These are phyloP conservation scores for Bos indicus DNA, from an alignment of 2,113 vertebrate species.

Conservation along the genomic window DNA sequence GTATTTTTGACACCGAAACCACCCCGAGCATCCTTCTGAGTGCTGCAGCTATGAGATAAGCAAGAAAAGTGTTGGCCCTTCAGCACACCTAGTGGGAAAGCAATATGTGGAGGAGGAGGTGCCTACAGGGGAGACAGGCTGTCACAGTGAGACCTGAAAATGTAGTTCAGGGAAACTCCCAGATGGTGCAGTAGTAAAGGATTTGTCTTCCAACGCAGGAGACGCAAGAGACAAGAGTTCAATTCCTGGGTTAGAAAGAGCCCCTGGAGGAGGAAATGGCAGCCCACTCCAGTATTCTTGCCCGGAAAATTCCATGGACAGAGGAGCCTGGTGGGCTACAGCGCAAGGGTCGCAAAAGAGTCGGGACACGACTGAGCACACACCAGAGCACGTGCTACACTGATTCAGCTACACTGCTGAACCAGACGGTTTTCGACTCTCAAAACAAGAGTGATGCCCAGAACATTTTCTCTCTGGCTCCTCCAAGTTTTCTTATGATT, in stretches of 20 bases:
- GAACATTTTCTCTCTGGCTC: slow-evolving; percentile 3
- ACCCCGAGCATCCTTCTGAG: neutral
- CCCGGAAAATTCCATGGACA: neutral
- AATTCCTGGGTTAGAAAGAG: neutral
- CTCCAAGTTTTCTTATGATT: neutral
- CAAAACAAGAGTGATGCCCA: slow-evolving; percentile 6
- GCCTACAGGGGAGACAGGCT: rapidly evolving
- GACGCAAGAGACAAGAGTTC: neutral
- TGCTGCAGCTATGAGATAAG: neutral
- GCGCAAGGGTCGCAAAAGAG: neutral
- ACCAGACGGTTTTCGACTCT: slow-evolving; percentile 14
- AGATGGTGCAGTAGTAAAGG: neutral
- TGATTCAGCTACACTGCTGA: neutral
- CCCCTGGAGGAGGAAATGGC: neutral
- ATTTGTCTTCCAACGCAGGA: neutral
- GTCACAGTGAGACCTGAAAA: neutral
- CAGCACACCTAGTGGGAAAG: neutral
- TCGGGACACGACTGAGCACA: neutral
- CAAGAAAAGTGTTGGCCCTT: neutral
- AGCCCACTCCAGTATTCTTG: neutral
- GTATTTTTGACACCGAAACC: neutral
- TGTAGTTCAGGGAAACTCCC: neutral
- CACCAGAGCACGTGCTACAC: neutral
- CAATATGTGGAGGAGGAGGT: neutral
- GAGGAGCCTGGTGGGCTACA: neutral